Evolutionary conservation across 2,888 invertebrate species (phyloP), one percentile per base, ranked within the genome.

Genomic region (Cantharis rufa): DNA sequence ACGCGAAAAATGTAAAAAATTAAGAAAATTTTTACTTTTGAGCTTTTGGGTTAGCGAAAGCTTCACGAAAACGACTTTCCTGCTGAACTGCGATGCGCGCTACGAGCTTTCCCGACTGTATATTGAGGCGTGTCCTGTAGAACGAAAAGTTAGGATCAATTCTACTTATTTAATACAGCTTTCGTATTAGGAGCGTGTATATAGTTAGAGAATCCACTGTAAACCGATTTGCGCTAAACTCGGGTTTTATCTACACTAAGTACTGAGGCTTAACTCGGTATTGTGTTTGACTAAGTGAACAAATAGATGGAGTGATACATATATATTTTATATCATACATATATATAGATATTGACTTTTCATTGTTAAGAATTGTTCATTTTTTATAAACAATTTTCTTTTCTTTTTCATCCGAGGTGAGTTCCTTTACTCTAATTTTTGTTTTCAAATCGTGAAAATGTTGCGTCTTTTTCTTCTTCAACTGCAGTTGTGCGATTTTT

Each of bases 81-180:
- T 75, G 72, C 73, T 69, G 71, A 75, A 73, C 72, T 75, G 78
- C 72, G 81, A 80, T 80, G 81, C 80, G 83, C 82, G 82, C 81
- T 72, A 81, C 83, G 83, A 83, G 81, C 78, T 80, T 80, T 79
- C 80, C 81, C 81, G 81, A 81, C 80, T 78, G 77, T 79, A 79
- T 71, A 81, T 79, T 79, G 84, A 84, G 86, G 86, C 86, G 85
- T 86, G 87, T 87, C 86, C 86, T 84, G 84, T 84, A 85, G 88
- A 87, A 88, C 88, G 87, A 88, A 88, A 88, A 88, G 88, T 88
- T 88, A 88, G 88, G 88, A 88, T 88, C 88, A 88, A 88, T 88
- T 88, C 88, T 87, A 88, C 88, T 88, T 88, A 88, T 88, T 88
- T 88, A 88, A 88, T 88, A 88, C 88, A 88, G 88, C 88, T 87